Base-by-base conservation (phyloP, 2,888 invertebrate genomes). In the Drosophila borealis region DNA sequence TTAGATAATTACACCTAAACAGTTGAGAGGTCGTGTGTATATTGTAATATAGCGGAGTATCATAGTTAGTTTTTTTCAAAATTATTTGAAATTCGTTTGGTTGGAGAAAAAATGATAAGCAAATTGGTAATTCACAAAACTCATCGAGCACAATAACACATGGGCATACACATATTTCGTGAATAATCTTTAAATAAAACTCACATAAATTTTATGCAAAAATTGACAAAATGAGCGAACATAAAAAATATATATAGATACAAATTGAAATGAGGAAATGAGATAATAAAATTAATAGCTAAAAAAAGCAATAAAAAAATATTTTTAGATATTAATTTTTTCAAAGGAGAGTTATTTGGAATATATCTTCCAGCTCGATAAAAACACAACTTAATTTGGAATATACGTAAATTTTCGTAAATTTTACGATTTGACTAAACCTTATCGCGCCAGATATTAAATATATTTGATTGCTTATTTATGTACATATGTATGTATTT, bases 31-130 rank as follows among this genome's bases (percentile, higher is more conserved):
- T 25, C 25, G 6, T 25, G 25, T 25, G 25, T 2, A 25, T 2
- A 25, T 25, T 25, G 25, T 25, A 25, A 25, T 25, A 25, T 25
- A 11, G 11, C 41, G 14, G 42, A 48, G 56, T 57, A 25, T 13
- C 41, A 54, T 68, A 64, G 63, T 46, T 56, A 11, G 44, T 25
- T 29, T 62, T 65, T 69, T 54, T 76, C 41, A 1, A 17, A 17
- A 17, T 29, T 19, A 8, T 21, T 6, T 19, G 9, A n/a, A 25
- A 36, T n/a, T 19, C 8, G 8, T 39, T 36, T 13, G 3, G 4
- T 4, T 13, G 13, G 9, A 11, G 4, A 19, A 9, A 48, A 49
- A 36, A 4, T 36, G 19, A 36, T 36, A n/a, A 21, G 21, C 21
- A 19, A 50, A 36, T 37, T 50, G 6, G 3, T 21, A 3, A 19